These are phyloP conservation scores for Cyrtorhinus lividipennis DNA, from an alignment of 1,140 invertebrate genomes.

Conservation along the genomic window DNA sequence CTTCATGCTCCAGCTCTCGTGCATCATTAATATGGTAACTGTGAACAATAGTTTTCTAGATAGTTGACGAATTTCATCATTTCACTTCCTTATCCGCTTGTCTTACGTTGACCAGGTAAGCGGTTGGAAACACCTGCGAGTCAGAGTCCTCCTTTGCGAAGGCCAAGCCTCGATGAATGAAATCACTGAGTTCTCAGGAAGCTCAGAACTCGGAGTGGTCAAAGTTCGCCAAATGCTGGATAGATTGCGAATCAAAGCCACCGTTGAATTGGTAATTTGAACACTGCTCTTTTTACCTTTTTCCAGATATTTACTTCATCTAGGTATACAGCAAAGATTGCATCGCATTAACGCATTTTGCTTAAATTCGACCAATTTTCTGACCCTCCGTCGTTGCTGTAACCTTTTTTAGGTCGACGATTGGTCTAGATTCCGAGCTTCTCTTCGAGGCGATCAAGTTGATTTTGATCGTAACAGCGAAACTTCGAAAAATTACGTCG, in stretches of 20 bases:
- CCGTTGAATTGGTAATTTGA: slow-evolving; percentile 37
- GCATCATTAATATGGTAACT: slow-evolving; percentile 83
- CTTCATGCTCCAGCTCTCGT: slow-evolving; percentile 93
- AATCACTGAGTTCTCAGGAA: slow-evolving; percentile 21
- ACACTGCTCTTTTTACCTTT: not conserved
- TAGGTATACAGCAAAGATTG: too few relatives aligned
- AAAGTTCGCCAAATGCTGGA: slow-evolving; percentile 41
- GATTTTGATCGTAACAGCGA: slow-evolving; percentile 11
- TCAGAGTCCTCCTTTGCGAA: slow-evolving; percentile 71
- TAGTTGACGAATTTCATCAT: not conserved
- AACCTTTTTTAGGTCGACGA: slow-evolving; percentile 26
- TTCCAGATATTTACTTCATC: too few relatives aligned
- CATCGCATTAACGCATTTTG: too few relatives aligned
- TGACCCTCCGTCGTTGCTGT: too few relatives aligned
- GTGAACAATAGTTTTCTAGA: too few relatives aligned
- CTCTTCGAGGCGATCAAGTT: slow-evolving; percentile 18
- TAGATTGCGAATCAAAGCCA: slow-evolving; percentile 44
- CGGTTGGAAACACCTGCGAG: slow-evolving; percentile 61
- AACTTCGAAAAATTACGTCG: slow-evolving; percentile 13
- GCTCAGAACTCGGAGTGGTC: slow-evolving; percentile 25
- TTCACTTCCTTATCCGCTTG: not conserved
- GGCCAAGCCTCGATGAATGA: slow-evolving; percentile 29
- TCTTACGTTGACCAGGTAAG: slow-evolving; percentile 31
- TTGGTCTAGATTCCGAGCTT: slow-evolving; percentile 23
- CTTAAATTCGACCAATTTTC: too few relatives aligned